These are phyloP conservation scores for Ericerus pela DNA, from an alignment of 1,140 invertebrate species.

Conservation along the genomic window DNA sequence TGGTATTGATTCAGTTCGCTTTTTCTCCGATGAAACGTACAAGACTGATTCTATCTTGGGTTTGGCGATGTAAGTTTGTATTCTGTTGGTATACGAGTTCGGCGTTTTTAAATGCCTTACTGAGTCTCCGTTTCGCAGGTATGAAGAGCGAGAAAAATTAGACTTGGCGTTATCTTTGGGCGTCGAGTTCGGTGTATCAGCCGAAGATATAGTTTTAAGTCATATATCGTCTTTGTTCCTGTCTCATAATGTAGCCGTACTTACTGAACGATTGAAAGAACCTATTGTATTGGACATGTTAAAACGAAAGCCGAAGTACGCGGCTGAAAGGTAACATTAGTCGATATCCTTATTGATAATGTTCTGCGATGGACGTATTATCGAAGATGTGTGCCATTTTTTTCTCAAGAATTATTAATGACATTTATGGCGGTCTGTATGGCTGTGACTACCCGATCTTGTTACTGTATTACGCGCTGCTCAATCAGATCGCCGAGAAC, in stretches of 20 bases:
- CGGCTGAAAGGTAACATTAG: constrained; percentile 17
- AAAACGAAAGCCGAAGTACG: constrained; percentile 13
- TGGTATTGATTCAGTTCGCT: constrained; percentile 34
- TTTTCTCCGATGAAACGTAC: constrained; percentile 34
- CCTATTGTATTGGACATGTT: constrained; percentile 16
- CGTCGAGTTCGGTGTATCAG: constrained; percentile 17
- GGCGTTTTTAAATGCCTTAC: too few species aligned
- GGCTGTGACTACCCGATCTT: constrained; percentile 20
- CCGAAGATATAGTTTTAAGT: constrained; percentile 17
- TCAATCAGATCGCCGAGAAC: constrained; percentile 18
- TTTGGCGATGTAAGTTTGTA: constrained; percentile 34
- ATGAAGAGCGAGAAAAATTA: constrained; percentile 21
- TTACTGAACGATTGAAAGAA: constrained; percentile 17
- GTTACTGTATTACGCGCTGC: constrained; percentile 19
- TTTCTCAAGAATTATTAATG: constrained; percentile 17
- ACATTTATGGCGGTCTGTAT: constrained; percentile 17
- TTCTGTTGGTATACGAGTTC: not conserved
- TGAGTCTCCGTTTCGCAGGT: not conserved
- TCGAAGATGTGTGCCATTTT: not conserved
- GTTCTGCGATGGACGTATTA: not conserved
- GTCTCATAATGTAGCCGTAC: constrained; percentile 6
- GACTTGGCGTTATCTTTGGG: constrained; percentile 20
- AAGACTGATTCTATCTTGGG: constrained; percentile 37
- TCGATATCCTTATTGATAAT: not conserved
- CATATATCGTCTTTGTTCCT: constrained; percentile 20